These are phyloP conservation scores for Diplazon laetatorius DNA, from an alignment of 2,888 invertebrate genomes.

Conservation along the genomic window DNA sequence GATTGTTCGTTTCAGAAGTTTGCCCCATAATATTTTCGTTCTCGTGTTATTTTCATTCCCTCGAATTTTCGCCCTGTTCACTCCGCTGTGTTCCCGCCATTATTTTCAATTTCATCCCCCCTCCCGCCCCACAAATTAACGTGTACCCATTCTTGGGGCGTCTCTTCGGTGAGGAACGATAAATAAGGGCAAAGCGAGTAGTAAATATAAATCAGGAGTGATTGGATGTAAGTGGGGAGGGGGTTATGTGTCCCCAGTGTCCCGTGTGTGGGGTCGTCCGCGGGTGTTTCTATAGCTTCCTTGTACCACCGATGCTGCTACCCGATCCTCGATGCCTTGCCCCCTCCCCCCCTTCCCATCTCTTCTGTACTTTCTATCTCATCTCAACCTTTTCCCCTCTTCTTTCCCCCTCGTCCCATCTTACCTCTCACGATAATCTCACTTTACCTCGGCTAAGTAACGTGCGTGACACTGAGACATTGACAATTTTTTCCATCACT, in stretches of 20 bases:
- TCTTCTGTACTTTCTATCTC: neutral
- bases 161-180: constrained; percentile 79
- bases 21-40: too few relatives aligned
- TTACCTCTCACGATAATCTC: neutral
- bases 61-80: constrained; percentile 42
- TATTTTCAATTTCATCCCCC: constrained; percentile 81
- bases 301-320: constrained; percentile 21
- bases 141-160: constrained; percentile 77
- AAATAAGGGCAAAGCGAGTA: constrained; percentile 82
- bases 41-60: constrained; percentile 21
- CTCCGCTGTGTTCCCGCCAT: constrained; percentile 70
- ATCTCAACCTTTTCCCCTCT: neutral
- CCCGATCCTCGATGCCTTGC: constrained; percentile 46
- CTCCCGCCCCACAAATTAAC: too few relatives aligned
- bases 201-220: constrained; percentile 83
- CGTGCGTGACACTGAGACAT: constrained; percentile 56
- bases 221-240: constrained; percentile 82
- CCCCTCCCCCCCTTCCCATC: constrained; percentile 25
- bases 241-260: constrained; percentile 83
- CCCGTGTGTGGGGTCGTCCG: constrained; percentile 81
- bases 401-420: neutral
- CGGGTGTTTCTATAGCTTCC: constrained; percentile 66
- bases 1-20: too few relatives aligned
- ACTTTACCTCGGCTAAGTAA: constrained; percentile 23
- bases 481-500: constrained; percentile 47